Evolutionary conservation across 2,888 invertebrate species (phyloP), one percentile per base, ranked within the genome.

Genomic region (Limulus polyphemus): DNA sequence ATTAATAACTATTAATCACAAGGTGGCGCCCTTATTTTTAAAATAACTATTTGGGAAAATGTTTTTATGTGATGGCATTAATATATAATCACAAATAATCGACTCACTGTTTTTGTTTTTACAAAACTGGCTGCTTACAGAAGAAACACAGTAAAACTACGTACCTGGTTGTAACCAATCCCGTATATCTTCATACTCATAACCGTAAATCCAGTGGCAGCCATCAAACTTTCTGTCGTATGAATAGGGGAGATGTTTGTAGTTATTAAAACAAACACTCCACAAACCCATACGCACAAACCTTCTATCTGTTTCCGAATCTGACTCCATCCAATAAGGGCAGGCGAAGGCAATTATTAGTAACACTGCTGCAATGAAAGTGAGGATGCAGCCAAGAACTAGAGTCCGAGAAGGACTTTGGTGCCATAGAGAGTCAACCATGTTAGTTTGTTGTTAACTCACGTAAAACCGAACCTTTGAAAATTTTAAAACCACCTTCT

Each of bases 231-330:
- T 81, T 69, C 88, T 87, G 69, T 89, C 88, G 73, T 88, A 90
- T 75, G 93, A 93, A 74, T 88, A 89, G 61, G 85, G 83, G 0
- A 95, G 95, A 74, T 87, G 91, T 60, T 88, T 83, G 71, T 74
- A 97, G 65, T 88, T 82, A 70, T 90, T 84, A 75, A 97, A 95
- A 73, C 95, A 97, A 73, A 92, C 93, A 75, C 94, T 92, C 95
- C 95, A 97, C 14, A 97, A 77, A 0, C 70, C 93, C 90, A 93
- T 91, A 47, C 70, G 59, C 5, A 69, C 64, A 52, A 72, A 72
- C 73, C 88, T 86, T 72, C 89, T 88, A 75, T 86, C 87, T 66
- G 90, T 89, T 74, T 90, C 89, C 64, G 87, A 83, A 74, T 88
- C 92, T 0, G 92, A 92, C 73, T 89, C 86, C 63, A 93, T 85